These are phyloP conservation scores for Cygnus atratus DNA, from an alignment of 2,113 vertebrate species.

Conservation along the genomic window DNA sequence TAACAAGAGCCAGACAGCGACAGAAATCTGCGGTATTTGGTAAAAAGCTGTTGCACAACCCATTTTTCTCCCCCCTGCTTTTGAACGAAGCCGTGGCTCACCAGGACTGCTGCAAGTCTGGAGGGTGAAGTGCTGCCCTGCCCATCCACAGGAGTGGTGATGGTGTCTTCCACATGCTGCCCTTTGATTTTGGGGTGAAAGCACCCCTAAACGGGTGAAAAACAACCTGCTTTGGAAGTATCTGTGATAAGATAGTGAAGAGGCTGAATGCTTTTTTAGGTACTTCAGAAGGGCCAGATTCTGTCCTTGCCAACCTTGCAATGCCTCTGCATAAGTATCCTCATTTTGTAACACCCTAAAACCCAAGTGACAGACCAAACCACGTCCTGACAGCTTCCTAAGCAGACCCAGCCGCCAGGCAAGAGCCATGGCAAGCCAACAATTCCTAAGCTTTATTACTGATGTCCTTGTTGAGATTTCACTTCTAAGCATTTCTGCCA, in stretches of 20 bases:
- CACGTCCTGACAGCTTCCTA: background rate
- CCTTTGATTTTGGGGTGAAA: background rate
- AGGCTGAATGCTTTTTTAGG: background rate
- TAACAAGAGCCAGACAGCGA: background rate
- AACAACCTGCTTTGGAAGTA: background rate
- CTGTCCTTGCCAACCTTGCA: background rate
- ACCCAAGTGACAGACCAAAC: background rate
- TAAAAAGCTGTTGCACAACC: background rate
- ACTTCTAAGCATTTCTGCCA: background rate
- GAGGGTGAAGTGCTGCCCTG: background rate
- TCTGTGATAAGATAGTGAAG: background rate
- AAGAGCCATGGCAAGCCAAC: background rate
- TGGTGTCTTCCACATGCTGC: fast-evolving
- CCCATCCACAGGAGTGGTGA: background rate
- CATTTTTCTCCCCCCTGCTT: background rate
- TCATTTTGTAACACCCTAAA: background rate
- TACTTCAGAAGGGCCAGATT: background rate
- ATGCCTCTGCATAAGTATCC: background rate
- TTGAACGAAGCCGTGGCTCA: fast-evolving
- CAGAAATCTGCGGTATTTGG: background rate
- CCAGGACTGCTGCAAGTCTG: background rate
- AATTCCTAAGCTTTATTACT: background rate
- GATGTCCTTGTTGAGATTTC: background rate
- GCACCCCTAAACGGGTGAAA: background rate
- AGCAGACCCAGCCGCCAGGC: background rate